Conservation (phyloP, 2,797 vertebrate genomes). For the Cichlasoma orientale region DNA sequence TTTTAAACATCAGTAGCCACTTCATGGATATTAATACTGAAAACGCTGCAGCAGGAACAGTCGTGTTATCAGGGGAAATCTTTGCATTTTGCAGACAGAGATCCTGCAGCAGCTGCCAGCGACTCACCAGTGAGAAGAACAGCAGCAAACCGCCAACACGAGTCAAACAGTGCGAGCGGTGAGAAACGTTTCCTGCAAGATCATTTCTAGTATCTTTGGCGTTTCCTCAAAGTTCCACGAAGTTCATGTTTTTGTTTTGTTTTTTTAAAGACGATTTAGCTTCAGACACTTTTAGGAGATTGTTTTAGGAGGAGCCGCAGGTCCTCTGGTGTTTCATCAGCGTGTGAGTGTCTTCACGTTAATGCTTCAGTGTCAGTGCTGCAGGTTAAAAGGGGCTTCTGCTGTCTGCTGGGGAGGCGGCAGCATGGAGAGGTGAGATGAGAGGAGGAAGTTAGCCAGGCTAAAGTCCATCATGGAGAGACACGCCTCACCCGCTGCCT, state of each 20-base stretch:
- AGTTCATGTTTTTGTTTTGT: rapidly evolving
- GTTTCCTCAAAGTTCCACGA: neutral
- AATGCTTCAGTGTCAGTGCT: no score
- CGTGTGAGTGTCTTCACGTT: no score
- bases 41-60: rapidly evolving
- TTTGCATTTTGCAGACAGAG: neutral
- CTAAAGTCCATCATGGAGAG: no score
- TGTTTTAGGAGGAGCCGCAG: neutral
- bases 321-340: no score
- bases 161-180: neutral
- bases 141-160: no score
- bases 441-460: no score
- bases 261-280: neutral
- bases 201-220: neutral
- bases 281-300: neutral
- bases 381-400: no score
- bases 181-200: neutral
- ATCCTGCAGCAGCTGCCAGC: neutral
- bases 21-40: neutral
- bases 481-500: no score
- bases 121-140: neutral
- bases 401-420: no score
- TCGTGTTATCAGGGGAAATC: neutral
- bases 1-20: neutral
- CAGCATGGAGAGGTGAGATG: no score